A percentile compares a stretch with the other conserved stretches of the same genome.
Conservation (phyloP, 2,797 vertebrate genomes). For the Neosilurus hyrtlii region DNA sequence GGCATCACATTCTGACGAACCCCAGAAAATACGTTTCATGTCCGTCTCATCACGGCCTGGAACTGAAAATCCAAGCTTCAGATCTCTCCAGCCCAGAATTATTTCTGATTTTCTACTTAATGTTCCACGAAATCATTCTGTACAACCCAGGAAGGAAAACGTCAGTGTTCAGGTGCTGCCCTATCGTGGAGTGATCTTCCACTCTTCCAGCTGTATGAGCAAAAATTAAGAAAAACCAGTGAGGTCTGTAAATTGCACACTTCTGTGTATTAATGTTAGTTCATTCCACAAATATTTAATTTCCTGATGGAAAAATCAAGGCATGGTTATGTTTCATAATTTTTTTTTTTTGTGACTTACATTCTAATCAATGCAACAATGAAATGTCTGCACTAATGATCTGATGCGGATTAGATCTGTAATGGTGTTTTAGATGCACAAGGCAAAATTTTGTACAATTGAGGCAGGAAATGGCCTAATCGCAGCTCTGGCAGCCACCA, state of each 20-base stretch:
- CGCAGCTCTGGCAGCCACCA: constrained; percentile 41
- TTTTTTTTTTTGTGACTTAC: background rate
- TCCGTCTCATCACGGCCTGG: background rate
- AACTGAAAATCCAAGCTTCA: background rate
- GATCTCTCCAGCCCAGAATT: background rate
- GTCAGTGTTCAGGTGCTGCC: background rate
- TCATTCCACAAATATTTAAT: background rate
- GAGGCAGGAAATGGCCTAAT: constrained; percentile 45
- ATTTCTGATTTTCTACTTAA: constrained; percentile 8
- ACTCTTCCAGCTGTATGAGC: background rate
- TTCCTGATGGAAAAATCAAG: background rate
- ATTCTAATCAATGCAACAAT: background rate
- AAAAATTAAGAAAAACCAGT: background rate
- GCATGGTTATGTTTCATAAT: background rate
- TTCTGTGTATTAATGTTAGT: background rate
- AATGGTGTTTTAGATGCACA: background rate
- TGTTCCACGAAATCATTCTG: background rate
- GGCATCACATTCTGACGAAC: background rate
- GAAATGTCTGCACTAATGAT: background rate
- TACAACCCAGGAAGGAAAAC: background rate
- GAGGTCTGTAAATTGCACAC: background rate
- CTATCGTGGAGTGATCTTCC: background rate
- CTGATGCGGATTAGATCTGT: constrained; percentile 2
- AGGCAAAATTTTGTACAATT: background rate
- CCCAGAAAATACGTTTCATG: background rate